These are phyloP conservation scores for Drosophila arawakana DNA, from an alignment of 1,140 invertebrate species.

Conservation along the genomic window DNA sequence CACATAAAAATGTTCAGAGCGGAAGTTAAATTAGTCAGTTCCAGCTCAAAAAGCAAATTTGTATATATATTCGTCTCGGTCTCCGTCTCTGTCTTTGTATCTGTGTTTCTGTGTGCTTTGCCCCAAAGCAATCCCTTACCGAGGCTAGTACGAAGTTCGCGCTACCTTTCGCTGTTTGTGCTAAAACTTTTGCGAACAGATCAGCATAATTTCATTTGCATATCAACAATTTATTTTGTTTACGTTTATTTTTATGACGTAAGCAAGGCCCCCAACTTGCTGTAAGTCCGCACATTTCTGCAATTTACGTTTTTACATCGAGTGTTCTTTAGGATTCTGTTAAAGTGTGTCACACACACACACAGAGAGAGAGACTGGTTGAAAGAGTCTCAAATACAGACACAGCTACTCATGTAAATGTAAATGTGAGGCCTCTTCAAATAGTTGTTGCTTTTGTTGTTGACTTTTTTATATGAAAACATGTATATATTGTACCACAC, in stretches of 20 bases:
- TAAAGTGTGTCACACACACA: slow-evolving; percentile 32
- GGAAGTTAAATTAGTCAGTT: neutral
- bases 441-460: slow-evolving; percentile 29
- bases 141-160: slow-evolving; percentile 9
- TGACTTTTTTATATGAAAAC: slow-evolving; percentile 16
- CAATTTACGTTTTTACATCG: slow-evolving; percentile 50
- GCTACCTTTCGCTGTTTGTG: slow-evolving; percentile 23
- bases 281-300: slow-evolving; percentile 30
- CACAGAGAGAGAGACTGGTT: slow-evolving; percentile 2
- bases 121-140: neutral
- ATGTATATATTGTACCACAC: slow-evolving; percentile 15
- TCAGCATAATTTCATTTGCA: slow-evolving; percentile 64
- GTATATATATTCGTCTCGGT: neutral
- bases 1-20: too few relatives aligned
- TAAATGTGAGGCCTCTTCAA: slow-evolving; percentile 44
- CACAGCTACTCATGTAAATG: slow-evolving; percentile 36
- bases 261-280: slow-evolving; percentile 38
- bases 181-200: slow-evolving; percentile 43
- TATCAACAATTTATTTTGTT: slow-evolving; percentile 64
- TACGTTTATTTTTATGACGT: slow-evolving; percentile 59
- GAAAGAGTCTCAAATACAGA: slow-evolving; percentile 27
- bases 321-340: slow-evolving; percentile 16
- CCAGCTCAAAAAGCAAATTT: neutral
- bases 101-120: slow-evolving; percentile 1
- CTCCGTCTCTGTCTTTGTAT: neutral